phyloP scores from a whole-genome alignment of 2,113 vertebrate species.

The Euleptes europaea region DNA sequence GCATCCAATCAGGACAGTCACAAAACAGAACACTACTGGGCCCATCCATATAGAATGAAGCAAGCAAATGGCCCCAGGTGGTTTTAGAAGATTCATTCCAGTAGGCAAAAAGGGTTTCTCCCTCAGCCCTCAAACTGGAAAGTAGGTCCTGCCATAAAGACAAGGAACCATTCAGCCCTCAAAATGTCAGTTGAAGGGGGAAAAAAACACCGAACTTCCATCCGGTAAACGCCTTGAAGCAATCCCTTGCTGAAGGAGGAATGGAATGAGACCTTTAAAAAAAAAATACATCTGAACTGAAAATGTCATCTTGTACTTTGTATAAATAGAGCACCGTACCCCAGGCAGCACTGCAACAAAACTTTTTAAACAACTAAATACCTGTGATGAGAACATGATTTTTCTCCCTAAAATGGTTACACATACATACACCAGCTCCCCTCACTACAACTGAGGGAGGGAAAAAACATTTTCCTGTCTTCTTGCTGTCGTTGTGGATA shows the following conservation, averaged over 20 bases:
- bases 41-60: conserved; percentile 29
- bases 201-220: conserved; percentile 46
- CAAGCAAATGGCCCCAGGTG: conserved; percentile 17
- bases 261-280: conserved; percentile 61
- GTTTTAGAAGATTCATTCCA: conserved; percentile 27
- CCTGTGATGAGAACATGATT: not conserved
- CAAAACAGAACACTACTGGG: conserved; percentile 29
- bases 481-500: not conserved
- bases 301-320: conserved; percentile 40
- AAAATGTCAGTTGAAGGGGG: conserved; percentile 66
- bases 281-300: conserved; percentile 21
- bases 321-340: conserved; percentile 55
- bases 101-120: conserved; percentile 20
- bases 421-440: too few species aligned
- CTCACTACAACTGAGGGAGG: not conserved
- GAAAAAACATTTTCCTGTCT: not conserved
- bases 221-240: conserved; percentile 52
- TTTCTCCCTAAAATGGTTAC: not conserved
- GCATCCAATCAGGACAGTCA: conserved; percentile 3
- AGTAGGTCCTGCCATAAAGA: conserved; percentile 18
- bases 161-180: conserved; percentile 54
- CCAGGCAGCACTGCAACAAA: conserved; percentile 39
- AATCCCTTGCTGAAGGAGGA: conserved; percentile 67
- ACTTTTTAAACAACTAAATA: conserved; percentile 35
- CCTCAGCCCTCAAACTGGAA: conserved; percentile 24